Evolutionary conservation across 2,113 vertebrate species (phyloP).

Genomic region (Corythornis vintsioides): DNA sequence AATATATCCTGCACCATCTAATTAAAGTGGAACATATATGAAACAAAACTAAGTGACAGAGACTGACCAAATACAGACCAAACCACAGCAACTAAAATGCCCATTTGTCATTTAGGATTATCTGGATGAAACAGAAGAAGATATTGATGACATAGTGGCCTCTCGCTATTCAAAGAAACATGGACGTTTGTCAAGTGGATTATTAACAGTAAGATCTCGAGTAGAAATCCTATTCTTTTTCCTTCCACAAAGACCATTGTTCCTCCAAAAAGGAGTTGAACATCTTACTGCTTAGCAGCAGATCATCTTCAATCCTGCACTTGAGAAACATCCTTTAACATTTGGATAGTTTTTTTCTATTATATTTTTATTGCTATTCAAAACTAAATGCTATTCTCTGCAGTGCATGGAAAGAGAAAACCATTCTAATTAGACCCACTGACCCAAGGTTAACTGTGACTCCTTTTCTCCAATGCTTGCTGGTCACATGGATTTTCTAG

Average conservation of each 20-base stretch:
- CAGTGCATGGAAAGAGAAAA: background rate
- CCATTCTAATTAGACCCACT: background rate
- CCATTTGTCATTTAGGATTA: conserved; percentile 78
- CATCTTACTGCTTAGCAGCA: background rate
- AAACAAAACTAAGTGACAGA: background rate
- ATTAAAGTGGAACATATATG: background rate
- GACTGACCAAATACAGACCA: background rate
- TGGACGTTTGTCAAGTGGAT: conserved; percentile 72
- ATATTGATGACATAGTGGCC: conserved; percentile 76
- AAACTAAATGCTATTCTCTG: background rate
- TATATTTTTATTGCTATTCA: background rate
- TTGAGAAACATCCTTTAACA: background rate
- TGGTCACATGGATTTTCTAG: background rate
- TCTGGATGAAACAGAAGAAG: conserved; percentile 81
- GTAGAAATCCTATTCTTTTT: background rate
- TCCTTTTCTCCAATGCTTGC: background rate
- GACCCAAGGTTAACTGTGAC: accelerated
- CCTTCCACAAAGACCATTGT: background rate
- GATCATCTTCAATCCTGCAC: background rate
- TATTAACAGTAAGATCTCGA: conserved; percentile 81
- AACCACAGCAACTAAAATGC: background rate
- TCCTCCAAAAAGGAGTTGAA: background rate
- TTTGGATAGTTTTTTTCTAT: background rate
- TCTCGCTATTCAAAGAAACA: conserved; percentile 66
- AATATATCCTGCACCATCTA: background rate